A percentile compares a stretch with the other conserved stretches of the same genome.
Conservation (phyloP, 2,113 vertebrate genomes). For the Eulemur macaco region DNA sequence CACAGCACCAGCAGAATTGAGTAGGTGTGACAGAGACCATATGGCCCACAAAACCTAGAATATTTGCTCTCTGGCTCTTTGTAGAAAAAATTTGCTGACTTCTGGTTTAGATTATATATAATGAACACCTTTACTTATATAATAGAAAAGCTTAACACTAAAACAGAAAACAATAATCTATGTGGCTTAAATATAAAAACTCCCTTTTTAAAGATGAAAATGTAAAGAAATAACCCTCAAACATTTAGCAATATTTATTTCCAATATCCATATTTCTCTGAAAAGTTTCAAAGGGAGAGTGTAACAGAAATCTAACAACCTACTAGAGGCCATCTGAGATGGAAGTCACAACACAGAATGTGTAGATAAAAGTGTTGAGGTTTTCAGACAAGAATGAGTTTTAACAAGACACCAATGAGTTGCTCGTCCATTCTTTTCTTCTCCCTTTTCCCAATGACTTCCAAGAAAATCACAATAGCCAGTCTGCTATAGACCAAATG, state of each 20-base stretch:
- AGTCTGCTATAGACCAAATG: neutral
- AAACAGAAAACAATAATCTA: constrained; percentile 11
- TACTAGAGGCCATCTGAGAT: too few species aligned
- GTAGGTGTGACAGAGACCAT: neutral
- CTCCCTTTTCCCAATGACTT: neutral
- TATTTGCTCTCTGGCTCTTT: neutral
- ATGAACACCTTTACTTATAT: neutral
- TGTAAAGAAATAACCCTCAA: neutral
- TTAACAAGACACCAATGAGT: neutral
- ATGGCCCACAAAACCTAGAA: neutral
- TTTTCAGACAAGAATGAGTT: constrained; percentile 4
- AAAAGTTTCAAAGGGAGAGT: neutral
- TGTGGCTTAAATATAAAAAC: neutral
- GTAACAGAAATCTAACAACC: neutral
- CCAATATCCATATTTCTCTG: neutral
- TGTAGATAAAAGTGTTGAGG: neutral
- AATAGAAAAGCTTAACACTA: neutral
- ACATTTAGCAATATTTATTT: neutral
- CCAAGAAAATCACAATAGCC: neutral
- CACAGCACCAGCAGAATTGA: neutral
- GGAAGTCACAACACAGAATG: neutral
- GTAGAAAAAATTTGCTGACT: neutral
- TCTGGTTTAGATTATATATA: too few species aligned
- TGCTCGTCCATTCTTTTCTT: neutral
- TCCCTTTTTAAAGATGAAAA: neutral